phyloP scores from a whole-genome alignment of 2,113 vertebrate genomes.

The Scytalopus superciliaris region DNA sequence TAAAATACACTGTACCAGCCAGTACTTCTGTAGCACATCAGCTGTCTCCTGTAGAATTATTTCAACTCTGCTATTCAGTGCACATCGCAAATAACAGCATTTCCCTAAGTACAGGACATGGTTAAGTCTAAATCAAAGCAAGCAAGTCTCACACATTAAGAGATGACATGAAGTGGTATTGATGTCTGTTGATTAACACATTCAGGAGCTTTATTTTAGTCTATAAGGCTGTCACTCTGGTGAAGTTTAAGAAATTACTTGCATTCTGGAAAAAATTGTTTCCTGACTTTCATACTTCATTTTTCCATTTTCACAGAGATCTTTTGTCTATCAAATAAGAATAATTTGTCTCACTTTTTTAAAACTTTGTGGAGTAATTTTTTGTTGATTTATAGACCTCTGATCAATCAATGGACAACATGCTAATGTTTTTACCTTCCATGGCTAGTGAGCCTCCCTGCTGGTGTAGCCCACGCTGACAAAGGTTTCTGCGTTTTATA shows the following conservation, averaged over 20 bases:
- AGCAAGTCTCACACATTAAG: neutral
- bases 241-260: neutral
- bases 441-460: neutral
- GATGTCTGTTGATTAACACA: neutral
- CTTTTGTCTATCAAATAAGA: neutral
- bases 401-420: neutral
- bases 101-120: neutral
- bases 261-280: neutral
- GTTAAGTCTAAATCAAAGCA: neutral
- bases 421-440: neutral
- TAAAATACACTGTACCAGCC: neutral
- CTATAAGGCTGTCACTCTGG: neutral
- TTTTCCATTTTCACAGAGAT: neutral
- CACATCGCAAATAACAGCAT: neutral
- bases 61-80: neutral
- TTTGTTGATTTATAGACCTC: neutral
- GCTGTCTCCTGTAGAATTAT: neutral
- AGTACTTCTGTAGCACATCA: neutral
- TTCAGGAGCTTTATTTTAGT: neutral
- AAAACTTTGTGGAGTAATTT: neutral
- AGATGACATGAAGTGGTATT: neutral
- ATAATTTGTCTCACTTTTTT: neutral
- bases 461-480: neutral
- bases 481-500: slow-evolving; percentile 28
- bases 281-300: neutral